Percentiles rank a stretch among this genome's conserved stretches.
Conservation (phyloP, 1,140 invertebrate species). For the Magallana gigas region DNA sequence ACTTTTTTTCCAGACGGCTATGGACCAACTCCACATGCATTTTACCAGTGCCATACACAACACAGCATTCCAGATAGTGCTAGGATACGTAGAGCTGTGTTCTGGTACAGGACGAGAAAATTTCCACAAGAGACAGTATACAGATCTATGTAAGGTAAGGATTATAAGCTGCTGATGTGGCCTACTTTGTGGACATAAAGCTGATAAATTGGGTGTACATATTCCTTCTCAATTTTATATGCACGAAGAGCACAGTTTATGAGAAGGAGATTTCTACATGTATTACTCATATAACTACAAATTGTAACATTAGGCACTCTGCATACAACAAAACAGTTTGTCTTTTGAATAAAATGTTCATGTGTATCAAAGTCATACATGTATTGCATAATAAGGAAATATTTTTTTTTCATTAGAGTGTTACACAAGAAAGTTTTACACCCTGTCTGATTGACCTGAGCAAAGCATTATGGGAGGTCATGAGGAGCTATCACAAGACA, state of each 20-base stretch:
- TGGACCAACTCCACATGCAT: conserved; percentile 97
- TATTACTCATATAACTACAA: too few species aligned
- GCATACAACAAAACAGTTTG: too few species aligned
- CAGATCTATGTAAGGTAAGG: conserved; percentile 77
- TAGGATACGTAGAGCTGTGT: conserved; percentile 84
- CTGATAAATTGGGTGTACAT: too few species aligned
- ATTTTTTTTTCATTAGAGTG: conserved; percentile 79
- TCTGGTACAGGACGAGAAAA: conserved; percentile 81
- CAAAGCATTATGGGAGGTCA: conserved; percentile 78
- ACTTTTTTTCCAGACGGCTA: conserved; percentile 86
- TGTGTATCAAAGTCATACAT: too few species aligned
- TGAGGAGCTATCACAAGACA: conserved; percentile 77
- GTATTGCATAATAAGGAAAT: not conserved
- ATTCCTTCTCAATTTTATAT: too few species aligned
- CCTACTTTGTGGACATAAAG: too few species aligned
- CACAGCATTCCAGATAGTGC: conserved; percentile 84
- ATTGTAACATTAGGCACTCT: too few species aligned
- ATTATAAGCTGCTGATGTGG: not conserved
- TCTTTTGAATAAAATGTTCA: too few species aligned
- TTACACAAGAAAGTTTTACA: conserved; percentile 89
- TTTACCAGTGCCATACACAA: conserved; percentile 96
- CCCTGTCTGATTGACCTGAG: conserved; percentile 79
- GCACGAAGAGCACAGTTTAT: too few species aligned
- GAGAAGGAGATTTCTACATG: too few species aligned
- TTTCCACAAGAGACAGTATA: conserved; percentile 84